phyloP scores from a whole-genome alignment of 2,888 invertebrate genomes.

The Lithosia quadra region DNA sequence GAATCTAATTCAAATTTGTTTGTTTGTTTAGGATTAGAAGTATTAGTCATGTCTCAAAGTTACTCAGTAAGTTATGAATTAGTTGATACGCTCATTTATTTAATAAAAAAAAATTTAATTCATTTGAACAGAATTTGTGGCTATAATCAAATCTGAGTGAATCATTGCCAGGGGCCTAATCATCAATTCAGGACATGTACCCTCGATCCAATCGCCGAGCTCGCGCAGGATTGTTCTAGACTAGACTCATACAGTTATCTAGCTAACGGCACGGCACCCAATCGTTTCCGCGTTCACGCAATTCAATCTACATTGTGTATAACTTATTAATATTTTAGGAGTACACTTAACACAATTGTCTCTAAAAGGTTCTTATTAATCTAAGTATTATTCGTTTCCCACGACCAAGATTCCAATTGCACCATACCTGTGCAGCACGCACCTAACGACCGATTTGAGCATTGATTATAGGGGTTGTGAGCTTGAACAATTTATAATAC shows the following conservation, averaged over 20 bases:
- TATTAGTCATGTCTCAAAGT: neutral
- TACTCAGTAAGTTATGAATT: neutral
- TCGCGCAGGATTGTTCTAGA: constrained; percentile 83
- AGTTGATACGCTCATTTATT: neutral
- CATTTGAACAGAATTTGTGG: neutral
- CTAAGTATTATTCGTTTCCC: neutral
- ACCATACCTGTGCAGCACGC: neutral
- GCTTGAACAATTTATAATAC: too few species aligned
- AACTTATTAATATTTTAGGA: constrained; percentile 47
- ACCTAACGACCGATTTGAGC: neutral
- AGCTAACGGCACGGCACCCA: constrained; percentile 82
- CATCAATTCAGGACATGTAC: constrained; percentile 82
- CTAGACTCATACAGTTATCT: constrained; percentile 79
- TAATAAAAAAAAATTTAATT: neutral
- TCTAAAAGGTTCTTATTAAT: neutral
- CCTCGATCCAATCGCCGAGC: constrained; percentile 70
- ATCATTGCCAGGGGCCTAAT: constrained; percentile 38
- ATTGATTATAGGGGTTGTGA: neutral
- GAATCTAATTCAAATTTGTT: neutral
- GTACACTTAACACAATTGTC: neutral
- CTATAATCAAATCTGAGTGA: constrained; percentile 37
- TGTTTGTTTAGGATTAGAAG: neutral
- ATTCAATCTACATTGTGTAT: constrained; percentile 70
- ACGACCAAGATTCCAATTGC: neutral
- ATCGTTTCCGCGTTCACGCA: constrained; percentile 80